Evolutionary conservation across 2,113 vertebrate species (phyloP).

Genomic region (Aegotheles bennettii): DNA sequence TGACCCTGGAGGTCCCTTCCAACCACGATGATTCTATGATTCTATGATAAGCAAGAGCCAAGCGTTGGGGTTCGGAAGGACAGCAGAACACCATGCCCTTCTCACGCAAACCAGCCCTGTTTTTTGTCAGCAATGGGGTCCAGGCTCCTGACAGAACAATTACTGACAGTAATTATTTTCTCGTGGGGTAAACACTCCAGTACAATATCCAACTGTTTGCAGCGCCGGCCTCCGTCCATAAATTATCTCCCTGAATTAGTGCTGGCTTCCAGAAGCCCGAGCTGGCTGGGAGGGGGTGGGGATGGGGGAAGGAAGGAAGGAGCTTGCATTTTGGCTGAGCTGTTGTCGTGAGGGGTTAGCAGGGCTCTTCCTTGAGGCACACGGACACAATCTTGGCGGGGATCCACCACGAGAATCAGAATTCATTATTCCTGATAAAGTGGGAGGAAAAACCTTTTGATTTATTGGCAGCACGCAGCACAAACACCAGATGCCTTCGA

Average conservation of each 20-base stretch:
- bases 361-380: not conserved
- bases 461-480: slow-evolving; percentile 29
- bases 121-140: not conserved
- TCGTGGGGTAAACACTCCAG: not conserved
- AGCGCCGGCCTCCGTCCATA: not conserved
- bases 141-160: not conserved
- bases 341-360: not conserved
- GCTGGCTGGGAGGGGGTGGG: not conserved
- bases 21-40: too few species aligned
- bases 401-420: not conserved
- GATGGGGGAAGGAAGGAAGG: not conserved
- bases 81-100: not conserved
- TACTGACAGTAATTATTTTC: not conserved
- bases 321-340: not conserved
- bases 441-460: slow-evolving; percentile 28
- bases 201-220: slow-evolving; percentile 31
- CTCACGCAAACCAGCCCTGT: not conserved
- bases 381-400: not conserved
- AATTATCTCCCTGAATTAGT: slow-evolving; percentile 15
- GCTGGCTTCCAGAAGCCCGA: not conserved
- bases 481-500: slow-evolving; percentile 23
- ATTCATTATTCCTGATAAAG: slow-evolving; percentile 16
- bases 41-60: not conserved
- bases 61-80: not conserved
- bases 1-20: too few species aligned